Evolutionary conservation across 1,140 invertebrate genomes (phyloP).

Genomic region (Nautilus pompilius): DNA sequence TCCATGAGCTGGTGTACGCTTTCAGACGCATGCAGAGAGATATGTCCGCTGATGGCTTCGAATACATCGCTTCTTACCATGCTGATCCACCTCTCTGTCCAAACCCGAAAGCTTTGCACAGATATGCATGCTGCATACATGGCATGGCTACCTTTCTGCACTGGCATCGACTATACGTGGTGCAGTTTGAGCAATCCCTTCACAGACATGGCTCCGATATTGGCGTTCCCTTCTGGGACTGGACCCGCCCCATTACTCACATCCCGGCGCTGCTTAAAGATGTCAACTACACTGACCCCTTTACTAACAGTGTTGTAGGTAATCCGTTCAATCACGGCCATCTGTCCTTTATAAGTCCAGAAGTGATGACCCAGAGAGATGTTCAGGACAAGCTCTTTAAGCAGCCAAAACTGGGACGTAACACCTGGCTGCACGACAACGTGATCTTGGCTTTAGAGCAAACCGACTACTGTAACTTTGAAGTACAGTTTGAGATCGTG

Average conservation of each 20-base stretch:
- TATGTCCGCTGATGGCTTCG: constrained; percentile 20
- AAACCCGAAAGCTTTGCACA: constrained; percentile 9
- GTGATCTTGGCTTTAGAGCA: constrained; percentile 15
- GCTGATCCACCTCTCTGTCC: constrained; percentile 21
- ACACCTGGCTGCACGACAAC: constrained; percentile 5
- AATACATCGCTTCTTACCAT: constrained; percentile 23
- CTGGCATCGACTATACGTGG: constrained; percentile 24
- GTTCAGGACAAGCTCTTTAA: constrained; percentile 6
- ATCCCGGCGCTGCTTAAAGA: constrained; percentile 11
- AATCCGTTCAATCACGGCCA: constrained; percentile 14
- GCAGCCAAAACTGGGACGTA: not conserved
- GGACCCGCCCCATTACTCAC: constrained; percentile 4
- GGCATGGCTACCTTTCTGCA: constrained; percentile 22
- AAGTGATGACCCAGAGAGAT: constrained; percentile 4
- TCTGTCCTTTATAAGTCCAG: constrained; percentile 5
- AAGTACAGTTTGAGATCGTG: constrained; percentile 23
- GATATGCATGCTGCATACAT: constrained; percentile 22
- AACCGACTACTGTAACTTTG: constrained; percentile 20
- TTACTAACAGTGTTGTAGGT: constrained; percentile 3
- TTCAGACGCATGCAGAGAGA: constrained; percentile 15
- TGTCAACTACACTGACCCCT: constrained; percentile 14
- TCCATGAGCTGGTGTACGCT: constrained; percentile 12
- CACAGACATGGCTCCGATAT: constrained; percentile 14
- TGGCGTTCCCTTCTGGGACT: constrained; percentile 14
- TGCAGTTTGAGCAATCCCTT: constrained; percentile 21